A percentile compares a stretch with the other conserved stretches of the same genome.
phyloP scores from a whole-genome alignment of 2,888 invertebrate species.

The Orthosia gothica region DNA sequence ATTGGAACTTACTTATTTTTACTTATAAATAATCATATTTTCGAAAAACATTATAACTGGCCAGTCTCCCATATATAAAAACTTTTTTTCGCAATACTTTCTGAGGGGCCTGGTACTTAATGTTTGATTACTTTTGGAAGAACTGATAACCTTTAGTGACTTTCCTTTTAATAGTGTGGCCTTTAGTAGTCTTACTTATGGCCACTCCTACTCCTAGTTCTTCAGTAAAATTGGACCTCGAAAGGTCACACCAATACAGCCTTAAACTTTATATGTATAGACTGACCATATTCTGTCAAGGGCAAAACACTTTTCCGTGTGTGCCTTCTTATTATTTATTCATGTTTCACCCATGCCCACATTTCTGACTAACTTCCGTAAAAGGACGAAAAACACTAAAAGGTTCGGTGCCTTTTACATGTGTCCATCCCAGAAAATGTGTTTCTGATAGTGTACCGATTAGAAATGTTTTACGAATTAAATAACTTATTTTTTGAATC shows the following conservation, averaged over 20 bases:
- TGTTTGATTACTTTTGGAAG: no score
- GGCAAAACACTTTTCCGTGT: constrained; percentile 25
- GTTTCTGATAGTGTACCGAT: not conserved
- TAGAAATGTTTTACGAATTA: no score
- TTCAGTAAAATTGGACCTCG: not conserved
- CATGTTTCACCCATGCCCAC: constrained; percentile 14
- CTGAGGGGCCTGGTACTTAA: no score
- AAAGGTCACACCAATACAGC: constrained; percentile 9
- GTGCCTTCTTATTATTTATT: constrained; percentile 28
- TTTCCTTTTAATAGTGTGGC: no score
- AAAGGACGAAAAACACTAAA: not conserved
- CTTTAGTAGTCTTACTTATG: not conserved
- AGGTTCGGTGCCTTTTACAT: not conserved
- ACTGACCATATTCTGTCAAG: constrained; percentile 11
- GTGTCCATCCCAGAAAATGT: not conserved
- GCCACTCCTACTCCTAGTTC: no score
- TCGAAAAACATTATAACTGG: no score
- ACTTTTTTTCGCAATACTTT: no score
- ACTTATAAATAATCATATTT: no score
- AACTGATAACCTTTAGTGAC: not conserved
- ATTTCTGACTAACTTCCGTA: not conserved
- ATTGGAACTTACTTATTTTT: no score
- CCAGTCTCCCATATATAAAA: no score
- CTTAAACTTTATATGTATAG: constrained; percentile 3
- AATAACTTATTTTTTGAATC: no score